Base-by-base conservation (phyloP, 2,113 vertebrate genomes). In the Melanerpes formicivorus region DNA sequence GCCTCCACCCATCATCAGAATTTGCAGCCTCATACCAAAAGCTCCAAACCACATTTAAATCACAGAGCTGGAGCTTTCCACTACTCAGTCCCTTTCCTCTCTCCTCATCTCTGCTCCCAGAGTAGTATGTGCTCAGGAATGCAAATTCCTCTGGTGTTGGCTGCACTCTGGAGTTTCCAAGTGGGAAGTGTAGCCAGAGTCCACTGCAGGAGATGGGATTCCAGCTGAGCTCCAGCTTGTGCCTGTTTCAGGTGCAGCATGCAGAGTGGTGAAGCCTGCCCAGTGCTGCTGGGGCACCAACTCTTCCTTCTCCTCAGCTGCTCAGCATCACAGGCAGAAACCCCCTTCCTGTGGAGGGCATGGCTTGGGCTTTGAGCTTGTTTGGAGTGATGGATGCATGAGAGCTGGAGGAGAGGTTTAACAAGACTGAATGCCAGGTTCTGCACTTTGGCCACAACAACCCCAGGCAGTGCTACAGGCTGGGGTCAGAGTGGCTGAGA, bases 101-200 rank as follows among this genome's bases (percentile, higher is more conserved):
- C 42, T 84, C 84, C 69, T 88, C 65, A 18, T 88, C 74, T 93
- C 54, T 62, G 48, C 21, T 72, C 93, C 87, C 89, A 84, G 75
- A 78, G 48, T 56, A 73, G 59, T 83, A 80, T 88, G 72, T 52
- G 69, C 87, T 62, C 15, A 58, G 72, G 88, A 91, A 88, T 74
- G 73, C 80, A 74, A 90, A 93, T 91, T 80, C 88, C 73, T 93
- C 73, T 64, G 37, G 18, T 75, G 78, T 79, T 78, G 93, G 80
- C 93, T 88, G 86, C 77, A 62, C 67, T 18, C 29, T 25, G 30
- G 46, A 72, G 72, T 90, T 77, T 88, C 91, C 87, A 60, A 62
- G 87, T 75, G 10, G 89, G 74, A 78, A 70, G 69, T 32, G 80
- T 88, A 91, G 82, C 64, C 88, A 90, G 86, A 92, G 88, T 46